Conservation (phyloP, 2,797 vertebrate genomes). For the Tokudaia tokunoshimensis region DNA sequence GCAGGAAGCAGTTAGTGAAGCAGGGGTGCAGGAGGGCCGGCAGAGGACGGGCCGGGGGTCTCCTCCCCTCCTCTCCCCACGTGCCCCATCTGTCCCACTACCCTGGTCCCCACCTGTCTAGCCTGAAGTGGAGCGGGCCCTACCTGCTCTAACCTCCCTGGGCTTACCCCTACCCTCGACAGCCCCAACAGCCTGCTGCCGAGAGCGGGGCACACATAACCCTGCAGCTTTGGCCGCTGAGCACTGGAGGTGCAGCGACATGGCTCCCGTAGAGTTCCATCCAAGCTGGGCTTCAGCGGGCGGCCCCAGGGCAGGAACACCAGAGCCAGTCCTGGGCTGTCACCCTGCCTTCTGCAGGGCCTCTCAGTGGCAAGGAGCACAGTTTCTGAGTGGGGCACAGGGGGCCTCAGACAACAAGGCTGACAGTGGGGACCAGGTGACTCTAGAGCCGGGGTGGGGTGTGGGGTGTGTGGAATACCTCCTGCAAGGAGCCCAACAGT, state of each 20-base stretch:
- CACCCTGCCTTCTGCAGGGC: background rate
- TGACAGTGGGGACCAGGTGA: background rate
- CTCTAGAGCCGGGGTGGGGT: too few species aligned
- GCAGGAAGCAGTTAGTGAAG: background rate
- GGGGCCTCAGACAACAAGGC: background rate
- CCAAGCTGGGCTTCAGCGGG: background rate
- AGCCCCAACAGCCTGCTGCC: background rate
- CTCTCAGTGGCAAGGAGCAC: background rate
- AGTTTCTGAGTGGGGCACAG: background rate
- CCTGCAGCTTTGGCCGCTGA: background rate
- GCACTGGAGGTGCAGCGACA: too few species aligned
- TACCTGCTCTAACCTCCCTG: background rate
- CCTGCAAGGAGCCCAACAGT: too few species aligned
- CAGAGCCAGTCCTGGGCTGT: background rate
- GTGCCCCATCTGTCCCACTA: background rate
- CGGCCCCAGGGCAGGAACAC: background rate
- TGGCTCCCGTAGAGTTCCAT: background rate
- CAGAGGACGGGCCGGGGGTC: background rate
- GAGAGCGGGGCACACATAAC: background rate
- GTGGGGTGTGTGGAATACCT: too few species aligned
- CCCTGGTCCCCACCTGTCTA: background rate
- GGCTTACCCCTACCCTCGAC: background rate
- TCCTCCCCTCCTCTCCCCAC: background rate
- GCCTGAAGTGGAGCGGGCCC: background rate
- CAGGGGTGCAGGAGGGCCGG: background rate